Percentiles rank a stretch among this genome's conserved stretches.
These are phyloP conservation scores for Fregetta grallaria DNA, from an alignment of 2,113 vertebrate species.

Conservation along the genomic window DNA sequence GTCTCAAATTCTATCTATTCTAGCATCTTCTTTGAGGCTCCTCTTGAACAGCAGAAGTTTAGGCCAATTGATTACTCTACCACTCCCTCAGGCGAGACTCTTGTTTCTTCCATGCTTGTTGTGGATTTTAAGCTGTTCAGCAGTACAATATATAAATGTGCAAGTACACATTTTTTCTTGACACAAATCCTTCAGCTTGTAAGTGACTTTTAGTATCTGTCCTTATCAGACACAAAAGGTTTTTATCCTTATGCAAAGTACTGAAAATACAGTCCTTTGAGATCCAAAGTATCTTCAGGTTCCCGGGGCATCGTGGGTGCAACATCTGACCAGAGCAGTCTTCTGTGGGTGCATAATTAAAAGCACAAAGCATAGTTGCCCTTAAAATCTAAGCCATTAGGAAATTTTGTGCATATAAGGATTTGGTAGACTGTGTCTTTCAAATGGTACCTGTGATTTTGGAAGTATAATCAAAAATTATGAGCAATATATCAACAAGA, in stretches of 20 bases:
- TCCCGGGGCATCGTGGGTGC: neutral
- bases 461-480: neutral
- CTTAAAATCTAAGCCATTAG: neutral
- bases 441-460: neutral
- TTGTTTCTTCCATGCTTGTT: constrained; percentile 4
- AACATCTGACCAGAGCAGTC: neutral
- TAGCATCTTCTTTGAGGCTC: neutral
- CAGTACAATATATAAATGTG: neutral
- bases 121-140: neutral
- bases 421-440: neutral
- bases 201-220: neutral
- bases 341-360: neutral
- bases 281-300: neutral
- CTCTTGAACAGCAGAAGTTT: neutral
- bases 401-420: neutral
- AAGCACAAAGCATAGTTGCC: neutral
- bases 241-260: neutral
- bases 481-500: neutral
- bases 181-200: neutral
- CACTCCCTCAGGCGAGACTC: neutral
- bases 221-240: neutral
- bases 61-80: neutral
- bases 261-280: neutral
- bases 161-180: neutral
- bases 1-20: neutral